Conservation (phyloP, 64 coral and sea anemone species). For the Astreopora myriophthalma region DNA sequence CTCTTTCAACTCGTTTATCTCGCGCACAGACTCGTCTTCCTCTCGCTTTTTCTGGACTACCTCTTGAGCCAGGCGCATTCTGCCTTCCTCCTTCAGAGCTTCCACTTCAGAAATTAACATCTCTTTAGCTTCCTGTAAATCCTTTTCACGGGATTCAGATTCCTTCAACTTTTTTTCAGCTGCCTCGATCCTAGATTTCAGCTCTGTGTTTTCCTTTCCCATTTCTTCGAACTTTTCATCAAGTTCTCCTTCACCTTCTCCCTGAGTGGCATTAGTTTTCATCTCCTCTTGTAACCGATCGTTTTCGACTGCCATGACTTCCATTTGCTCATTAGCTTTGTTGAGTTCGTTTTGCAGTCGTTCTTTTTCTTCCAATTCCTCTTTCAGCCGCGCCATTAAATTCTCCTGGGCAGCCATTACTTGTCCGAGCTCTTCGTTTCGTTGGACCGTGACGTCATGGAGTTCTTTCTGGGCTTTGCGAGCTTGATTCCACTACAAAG, state of each 20-base stretch:
- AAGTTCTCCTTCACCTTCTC: slow-evolving; percentile 10
- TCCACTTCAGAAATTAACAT: slow-evolving; percentile 19
- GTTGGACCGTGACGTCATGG: slow-evolving; percentile 71
- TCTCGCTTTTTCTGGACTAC: slow-evolving; percentile 44
- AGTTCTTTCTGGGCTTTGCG: slow-evolving; percentile 81
- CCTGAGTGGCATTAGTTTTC: not conserved
- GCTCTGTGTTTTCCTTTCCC: slow-evolving; percentile 58
- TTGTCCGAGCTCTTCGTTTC: slow-evolving; percentile 80
- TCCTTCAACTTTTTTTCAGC: slow-evolving; percentile 25
- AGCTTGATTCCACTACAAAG: slow-evolving; percentile 82
- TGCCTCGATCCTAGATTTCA: slow-evolving; percentile 25
- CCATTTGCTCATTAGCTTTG: slow-evolving; percentile 81
- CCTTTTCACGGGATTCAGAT: slow-evolving; percentile 4
- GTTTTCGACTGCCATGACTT: slow-evolving; percentile 77
- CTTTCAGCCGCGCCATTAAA: slow-evolving; percentile 74
- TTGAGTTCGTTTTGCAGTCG: slow-evolving; percentile 74
- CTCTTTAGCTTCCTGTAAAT: not conserved
- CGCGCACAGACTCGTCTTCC: slow-evolving; percentile 9
- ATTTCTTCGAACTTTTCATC: slow-evolving; percentile 43
- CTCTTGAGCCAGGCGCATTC: slow-evolving; percentile 44
- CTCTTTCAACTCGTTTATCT: slow-evolving; percentile 25
- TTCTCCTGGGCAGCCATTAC: slow-evolving; percentile 82
- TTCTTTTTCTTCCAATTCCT: slow-evolving; percentile 75
- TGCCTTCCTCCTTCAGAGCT: slow-evolving; percentile 18
- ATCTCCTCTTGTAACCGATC: slow-evolving; percentile 59